Percentiles rank a stretch among this genome's conserved stretches.
These are phyloP conservation scores for Nephrotoma guestfalica DNA, from an alignment of 2,888 invertebrate genomes.

Conservation along the genomic window DNA sequence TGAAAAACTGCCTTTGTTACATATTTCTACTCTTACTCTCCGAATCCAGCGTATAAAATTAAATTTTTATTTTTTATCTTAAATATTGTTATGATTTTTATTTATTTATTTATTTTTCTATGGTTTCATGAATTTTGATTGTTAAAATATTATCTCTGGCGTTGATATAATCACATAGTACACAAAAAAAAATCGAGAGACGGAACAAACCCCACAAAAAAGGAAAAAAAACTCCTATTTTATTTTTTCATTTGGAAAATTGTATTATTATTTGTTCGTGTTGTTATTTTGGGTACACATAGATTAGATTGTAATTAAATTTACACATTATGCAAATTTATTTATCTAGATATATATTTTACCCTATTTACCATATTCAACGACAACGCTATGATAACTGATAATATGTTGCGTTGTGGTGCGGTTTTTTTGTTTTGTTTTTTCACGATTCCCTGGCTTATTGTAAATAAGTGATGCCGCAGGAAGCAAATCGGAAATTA, in stretches of 20 bases:
- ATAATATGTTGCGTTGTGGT: too few relatives aligned
- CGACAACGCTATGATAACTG: too few relatives aligned
- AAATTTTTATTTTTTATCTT: not conserved
- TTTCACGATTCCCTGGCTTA: too few relatives aligned
- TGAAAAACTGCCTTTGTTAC: not conserved
- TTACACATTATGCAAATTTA: not conserved
- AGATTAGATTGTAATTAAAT: not conserved
- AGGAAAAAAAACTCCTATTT: not conserved
- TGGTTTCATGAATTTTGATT: not conserved
- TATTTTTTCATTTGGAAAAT: not conserved
- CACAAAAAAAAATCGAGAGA: not conserved
- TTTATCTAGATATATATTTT: not conserved
- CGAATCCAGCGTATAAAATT: not conserved
- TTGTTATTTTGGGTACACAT: not conserved
- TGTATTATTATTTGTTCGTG: not conserved
- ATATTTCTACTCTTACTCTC: not conserved
- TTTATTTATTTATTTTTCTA: not conserved
- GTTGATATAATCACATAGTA: not conserved
- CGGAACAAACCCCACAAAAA: not conserved
- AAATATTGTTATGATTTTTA: not conserved
- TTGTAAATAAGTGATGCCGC: not conserved
- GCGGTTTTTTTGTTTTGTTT: too few relatives aligned
- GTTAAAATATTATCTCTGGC: not conserved
- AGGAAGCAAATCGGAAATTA: not conserved
- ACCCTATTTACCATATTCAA: not conserved